Conservation (phyloP, 2,113 vertebrate species). For the Apteryx owenii region DNA sequence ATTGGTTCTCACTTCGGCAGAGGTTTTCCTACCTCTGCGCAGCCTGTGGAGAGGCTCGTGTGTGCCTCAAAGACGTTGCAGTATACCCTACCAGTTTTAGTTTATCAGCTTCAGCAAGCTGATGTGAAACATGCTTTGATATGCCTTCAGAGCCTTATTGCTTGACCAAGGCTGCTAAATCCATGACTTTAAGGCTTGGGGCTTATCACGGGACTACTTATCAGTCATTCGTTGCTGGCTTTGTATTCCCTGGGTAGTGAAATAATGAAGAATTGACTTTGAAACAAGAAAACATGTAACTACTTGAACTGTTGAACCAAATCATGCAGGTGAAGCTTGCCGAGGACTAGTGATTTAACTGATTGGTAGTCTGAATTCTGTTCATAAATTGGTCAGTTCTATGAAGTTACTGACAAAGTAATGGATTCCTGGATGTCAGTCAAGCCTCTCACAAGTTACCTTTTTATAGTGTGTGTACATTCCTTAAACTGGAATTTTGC, state of each 20-base stretch:
- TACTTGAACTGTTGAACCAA: not conserved
- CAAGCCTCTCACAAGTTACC: not conserved
- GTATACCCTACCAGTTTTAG: too few species aligned
- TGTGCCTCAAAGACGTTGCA: not conserved
- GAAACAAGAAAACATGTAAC: not conserved
- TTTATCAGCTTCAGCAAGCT: not conserved
- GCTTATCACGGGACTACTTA: not conserved
- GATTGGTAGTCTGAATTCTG: not conserved
- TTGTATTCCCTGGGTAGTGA: not conserved
- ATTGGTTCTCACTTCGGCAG: not conserved
- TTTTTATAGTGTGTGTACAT: not conserved
- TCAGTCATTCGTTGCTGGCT: not conserved
- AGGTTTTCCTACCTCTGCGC: not conserved
- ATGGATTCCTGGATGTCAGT: not conserved
- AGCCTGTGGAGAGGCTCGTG: not conserved
- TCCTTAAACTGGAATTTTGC: not conserved
- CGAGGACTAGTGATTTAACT: not conserved
- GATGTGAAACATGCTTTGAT: not conserved
- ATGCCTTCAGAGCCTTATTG: not conserved
- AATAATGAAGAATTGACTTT: constrained; percentile 20
- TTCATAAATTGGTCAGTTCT: too few species aligned
- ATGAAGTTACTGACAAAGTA: not conserved
- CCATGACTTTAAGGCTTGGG: not conserved
- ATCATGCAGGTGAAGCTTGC: not conserved
- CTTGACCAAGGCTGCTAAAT: not conserved